These are phyloP conservation scores for Anastatus disparis DNA, from an alignment of 1,140 invertebrate species.

Conservation along the genomic window DNA sequence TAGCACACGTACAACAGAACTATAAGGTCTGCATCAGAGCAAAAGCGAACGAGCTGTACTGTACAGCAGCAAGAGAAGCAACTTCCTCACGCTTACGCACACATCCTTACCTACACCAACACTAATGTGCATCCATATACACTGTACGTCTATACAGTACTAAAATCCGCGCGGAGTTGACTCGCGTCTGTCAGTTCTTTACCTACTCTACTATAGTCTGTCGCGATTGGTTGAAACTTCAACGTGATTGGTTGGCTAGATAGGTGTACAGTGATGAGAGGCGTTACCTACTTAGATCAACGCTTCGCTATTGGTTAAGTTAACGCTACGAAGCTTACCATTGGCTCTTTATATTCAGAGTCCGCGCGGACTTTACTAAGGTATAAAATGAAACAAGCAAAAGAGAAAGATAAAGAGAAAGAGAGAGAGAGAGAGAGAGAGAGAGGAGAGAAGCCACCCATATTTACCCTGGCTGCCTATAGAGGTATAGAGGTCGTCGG, in stretches of 20 bases:
- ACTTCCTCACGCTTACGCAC: slow-evolving; percentile 12
- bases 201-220: too few relatives aligned
- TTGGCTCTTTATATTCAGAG: background rate
- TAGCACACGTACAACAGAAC: too few relatives aligned
- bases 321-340: background rate
- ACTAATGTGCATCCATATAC: too few relatives aligned
- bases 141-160: too few relatives aligned
- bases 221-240: slow-evolving; percentile 46
- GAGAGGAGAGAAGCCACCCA: slow-evolving; percentile 44
- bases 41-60: slow-evolving; percentile 22
- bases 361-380: background rate
- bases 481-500: slow-evolving; percentile 59
- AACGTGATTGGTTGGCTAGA: slow-evolving; percentile 44
- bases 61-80: background rate
- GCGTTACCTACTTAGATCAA: slow-evolving; percentile 44
- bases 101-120: too few relatives aligned
- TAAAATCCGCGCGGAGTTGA: slow-evolving; percentile 42
- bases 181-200: slow-evolving; percentile 20
- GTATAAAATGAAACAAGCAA: background rate
- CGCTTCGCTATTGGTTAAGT: slow-evolving; percentile 26
- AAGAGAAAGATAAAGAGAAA: background rate
- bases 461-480: slow-evolving; percentile 60
- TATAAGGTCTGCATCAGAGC: too few relatives aligned
- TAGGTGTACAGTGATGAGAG: background rate
- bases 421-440: slow-evolving; percentile 29